Evolutionary conservation across 2,888 invertebrate genomes (phyloP), one percentile per base, ranked within the genome.

Genomic region (Drosophila subquinaria): DNA sequence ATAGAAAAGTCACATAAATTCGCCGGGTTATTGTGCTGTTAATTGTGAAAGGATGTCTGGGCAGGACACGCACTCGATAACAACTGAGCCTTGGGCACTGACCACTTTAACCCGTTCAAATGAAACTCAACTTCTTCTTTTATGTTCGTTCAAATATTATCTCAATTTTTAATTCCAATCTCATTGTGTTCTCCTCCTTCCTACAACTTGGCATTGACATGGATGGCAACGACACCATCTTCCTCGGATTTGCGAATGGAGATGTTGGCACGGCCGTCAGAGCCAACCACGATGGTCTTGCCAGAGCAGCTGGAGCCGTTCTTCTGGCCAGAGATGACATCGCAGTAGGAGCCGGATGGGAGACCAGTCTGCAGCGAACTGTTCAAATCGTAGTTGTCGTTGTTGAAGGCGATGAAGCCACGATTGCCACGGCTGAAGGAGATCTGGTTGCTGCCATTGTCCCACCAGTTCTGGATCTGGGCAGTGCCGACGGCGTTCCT

Each of bases 301-400:
- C 92, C 92, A 4, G 90, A 87, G 73, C 92, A 92, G 23, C 69
- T 61, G n/a, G 85, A 85, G 15, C 84, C 90, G 40, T 85, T 91
- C 85, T 94, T 94, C 10, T 92, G 88, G 1, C 97, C 97, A 20
- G 96, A 95, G 76, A 97, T 97, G 15, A 98, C 94, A 92, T 98
- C 98, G 90, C 98, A 98, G 92, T 98, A 98, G 0, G 89, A 94
- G 36, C 98, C 98, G 53, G 95, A 93, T 5, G 96, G 95, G 13
- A 98, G 94, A 63, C 95, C 95, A 0, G 96, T 96, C 93, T 95
- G 92, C 1, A 91, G 76, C 2, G 91, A 94, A 78, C 94, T 93
- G 62, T 94, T 94, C 36, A 97, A 86, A 81, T 95, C 94, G 47
- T 74, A 87, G 79, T 93, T 93, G 20, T 96, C 96, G 42, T 94